Conservation (phyloP, 2,888 invertebrate genomes). For the Cerastis leucographa region DNA sequence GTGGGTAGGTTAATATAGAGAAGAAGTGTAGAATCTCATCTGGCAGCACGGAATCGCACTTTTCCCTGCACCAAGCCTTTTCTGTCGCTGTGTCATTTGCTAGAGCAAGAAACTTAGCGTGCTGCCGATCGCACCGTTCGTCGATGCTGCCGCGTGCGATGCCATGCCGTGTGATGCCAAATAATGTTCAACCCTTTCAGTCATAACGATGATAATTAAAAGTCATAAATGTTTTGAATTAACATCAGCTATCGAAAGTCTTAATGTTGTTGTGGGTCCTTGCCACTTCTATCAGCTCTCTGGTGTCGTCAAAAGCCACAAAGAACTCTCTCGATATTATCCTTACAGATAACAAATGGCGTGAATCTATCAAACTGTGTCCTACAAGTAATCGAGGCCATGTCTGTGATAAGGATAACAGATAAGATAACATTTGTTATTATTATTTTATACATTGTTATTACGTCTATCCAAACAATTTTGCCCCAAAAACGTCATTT, state of each 20-base stretch:
- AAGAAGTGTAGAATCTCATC: neutral
- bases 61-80: neutral
- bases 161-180: neutral
- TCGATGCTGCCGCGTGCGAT: neutral
- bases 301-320: neutral
- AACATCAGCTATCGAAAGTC: neutral
- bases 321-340: slow-evolving; percentile 5
- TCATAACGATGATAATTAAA: neutral
- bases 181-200: neutral
- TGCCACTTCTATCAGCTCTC: neutral
- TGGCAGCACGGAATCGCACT: neutral
- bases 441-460: slow-evolving; percentile 45
- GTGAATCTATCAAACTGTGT: slow-evolving; percentile 38
- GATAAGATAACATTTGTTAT: slow-evolving; percentile 58
- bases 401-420: slow-evolving; percentile 60
- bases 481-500: neutral
- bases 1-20: neutral
- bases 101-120: neutral
- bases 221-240: neutral
- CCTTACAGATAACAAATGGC: slow-evolving; percentile 9
- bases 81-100: neutral
- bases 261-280: neutral
- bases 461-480: slow-evolving; percentile 29
- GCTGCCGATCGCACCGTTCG: neutral
- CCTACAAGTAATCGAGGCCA: slow-evolving; percentile 56